Evolutionary conservation across 2,797 vertebrate species (phyloP), one percentile per base, ranked within the genome.

Genomic region (Yasuhikotakia modesta): DNA sequence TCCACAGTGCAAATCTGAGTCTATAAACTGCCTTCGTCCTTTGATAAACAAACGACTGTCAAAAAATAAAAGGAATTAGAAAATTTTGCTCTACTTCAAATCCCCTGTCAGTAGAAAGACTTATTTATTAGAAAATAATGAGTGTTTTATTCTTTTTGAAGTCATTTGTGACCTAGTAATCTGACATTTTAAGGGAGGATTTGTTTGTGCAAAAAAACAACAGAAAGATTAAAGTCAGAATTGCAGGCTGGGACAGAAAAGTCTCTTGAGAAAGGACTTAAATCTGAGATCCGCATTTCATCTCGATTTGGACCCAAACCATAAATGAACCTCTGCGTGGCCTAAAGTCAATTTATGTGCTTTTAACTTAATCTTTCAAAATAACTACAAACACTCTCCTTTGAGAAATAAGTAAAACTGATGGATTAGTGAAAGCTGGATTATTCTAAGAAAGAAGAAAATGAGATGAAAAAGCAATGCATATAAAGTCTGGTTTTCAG

Each of bases 81-180:
- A 50, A n/a, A 39, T 27, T 39, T 11, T 10, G 6, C 19, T 12
- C 22, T 1, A 19, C 32, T 17, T 5, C 39, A 65, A 70, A 32
- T 27, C 22, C 43, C 5, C 22, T 35, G 48, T 58, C 27, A 17
- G 13, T n/a, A n/a, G n/a, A n/a, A n/a, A n/a, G n/a, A n/a, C n/a
- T n/a, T n/a, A n/a, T n/a, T n/a, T n/a, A n/a, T n/a, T n/a, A 57
- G 32, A 30, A 78, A 61, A 55, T 48, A 70, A 76, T 76, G 35
- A 66, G 71, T 22, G 61, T 58, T 74, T 70, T 43, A 24, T 27
- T 43, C 16, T 22, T 21, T 48, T 58, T 16, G 53, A 67, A 61
- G 30, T 52, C 52, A 19, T 82, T 79, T 68, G 39, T 14, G 70
- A 68, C 14, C 43, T 66, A 30, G 19, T 77, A 83, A 78, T 78